Base-by-base conservation (phyloP, 2,888 invertebrate species). In the Neoscelio sp. region DNA sequence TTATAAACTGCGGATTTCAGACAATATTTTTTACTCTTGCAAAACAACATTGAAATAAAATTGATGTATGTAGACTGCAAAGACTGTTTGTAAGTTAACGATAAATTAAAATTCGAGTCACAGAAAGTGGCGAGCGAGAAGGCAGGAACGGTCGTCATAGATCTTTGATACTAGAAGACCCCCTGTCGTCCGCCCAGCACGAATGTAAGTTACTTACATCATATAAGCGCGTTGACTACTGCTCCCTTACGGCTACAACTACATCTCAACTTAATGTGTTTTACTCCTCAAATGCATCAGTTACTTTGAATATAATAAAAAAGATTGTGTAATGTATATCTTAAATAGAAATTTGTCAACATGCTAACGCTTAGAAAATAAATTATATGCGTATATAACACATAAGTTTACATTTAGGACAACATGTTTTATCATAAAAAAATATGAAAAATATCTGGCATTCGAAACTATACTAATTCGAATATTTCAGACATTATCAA, bases 101-200 rank as follows among this genome's bases (percentile, higher is more conserved):
- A 64, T 67, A 60, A 65, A 68, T 79, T 75, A 60, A 70, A 70
- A 79, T 79, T 79, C 74, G 67, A 65, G 70, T 75, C 70, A 71
- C 79, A 71, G 35, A 70, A 67, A 28, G 38, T 12, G 42, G n/a
- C 28, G 40, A 56, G 26, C 52, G 8, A 26, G 33, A 30, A 48
- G 64, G 13, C 26, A 33, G 58, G 26, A 42, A 30, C 60, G 33
- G 73, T 46, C 54, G 60, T 73, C 67, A 68, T 80, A 76, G 80
- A 80, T 71, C 76, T 54, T 42, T 75, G 80, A 71, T 80, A 67
- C 70, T 71, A 71, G 65, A 46, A 64, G 80, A 76, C 80, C 80
- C 80, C 80, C 80, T 75, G 75, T 71, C 65, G 79, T 67, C 42
- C 40, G 10, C 75, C 13, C 79, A 75, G 71, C 75, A 75, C 60